These are phyloP conservation scores for Leucophenga varia DNA, from an alignment of 1,140 invertebrate genomes.

Conservation along the genomic window DNA sequence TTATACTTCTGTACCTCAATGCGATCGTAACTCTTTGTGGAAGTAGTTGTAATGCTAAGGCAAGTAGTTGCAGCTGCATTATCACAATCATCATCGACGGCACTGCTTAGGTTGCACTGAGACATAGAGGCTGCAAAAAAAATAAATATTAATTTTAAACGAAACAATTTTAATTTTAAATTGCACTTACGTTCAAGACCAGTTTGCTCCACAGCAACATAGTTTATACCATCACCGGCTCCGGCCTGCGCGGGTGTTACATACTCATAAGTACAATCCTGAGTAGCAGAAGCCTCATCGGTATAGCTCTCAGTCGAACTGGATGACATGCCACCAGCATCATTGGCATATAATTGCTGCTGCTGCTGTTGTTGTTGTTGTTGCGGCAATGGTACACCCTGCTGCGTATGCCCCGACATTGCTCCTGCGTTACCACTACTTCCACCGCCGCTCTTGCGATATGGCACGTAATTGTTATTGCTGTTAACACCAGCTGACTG, in stretches of 20 bases:
- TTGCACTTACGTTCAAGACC: no score
- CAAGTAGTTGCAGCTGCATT: conserved; percentile 44
- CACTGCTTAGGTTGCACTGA: not conserved
- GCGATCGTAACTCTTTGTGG: conserved; percentile 52
- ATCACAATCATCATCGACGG: conserved; percentile 37
- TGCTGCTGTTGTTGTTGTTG: conserved; percentile 19
- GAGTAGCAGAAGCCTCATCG: conserved; percentile 35
- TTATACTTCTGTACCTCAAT: conserved; percentile 55
- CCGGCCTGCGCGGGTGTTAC: conserved; percentile 17
- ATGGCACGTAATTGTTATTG: conserved; percentile 31
- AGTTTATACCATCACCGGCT: not conserved
- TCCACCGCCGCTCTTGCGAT: conserved; percentile 21
- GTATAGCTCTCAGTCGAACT: conserved; percentile 43
- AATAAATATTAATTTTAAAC: no score
- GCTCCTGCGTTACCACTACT: not conserved
- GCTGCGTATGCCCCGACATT: conserved; percentile 16
- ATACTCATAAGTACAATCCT: conserved; percentile 32
- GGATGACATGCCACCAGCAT: conserved; percentile 23
- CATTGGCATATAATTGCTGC: conserved; percentile 27
- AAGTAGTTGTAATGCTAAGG: conserved; percentile 49
- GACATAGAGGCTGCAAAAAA: no score
- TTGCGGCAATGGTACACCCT: conserved; percentile 12
- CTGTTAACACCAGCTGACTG: not conserved
- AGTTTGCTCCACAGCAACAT: no score
- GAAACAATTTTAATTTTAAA: no score